Conservation (phyloP, 2,888 invertebrate genomes). For the Metacarcinus magister region DNA sequence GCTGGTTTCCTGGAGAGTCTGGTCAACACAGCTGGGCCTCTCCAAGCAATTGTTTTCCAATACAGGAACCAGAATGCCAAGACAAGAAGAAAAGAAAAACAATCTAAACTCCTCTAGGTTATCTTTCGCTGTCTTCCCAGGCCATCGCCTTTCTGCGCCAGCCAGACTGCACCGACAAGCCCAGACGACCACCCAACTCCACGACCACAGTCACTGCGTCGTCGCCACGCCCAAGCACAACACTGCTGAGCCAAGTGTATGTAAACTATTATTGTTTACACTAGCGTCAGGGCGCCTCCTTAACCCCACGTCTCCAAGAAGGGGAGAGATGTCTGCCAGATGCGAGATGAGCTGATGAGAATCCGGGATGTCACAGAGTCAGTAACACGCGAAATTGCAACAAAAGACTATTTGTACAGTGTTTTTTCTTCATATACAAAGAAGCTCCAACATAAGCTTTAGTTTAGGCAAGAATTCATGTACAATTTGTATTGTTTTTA, state of each 20-base stretch:
- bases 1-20: neutral
- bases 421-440: neutral
- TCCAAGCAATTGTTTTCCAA: constrained; percentile 41
- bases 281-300: constrained; percentile 3
- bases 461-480: too few relatives aligned
- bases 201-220: neutral
- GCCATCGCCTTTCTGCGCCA: neutral
- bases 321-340: constrained; percentile 36
- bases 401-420: neutral
- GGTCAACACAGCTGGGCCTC: constrained; percentile 21
- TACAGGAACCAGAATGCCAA: constrained; percentile 27
- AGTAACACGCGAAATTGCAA: neutral
- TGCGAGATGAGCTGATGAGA: neutral
- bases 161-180: neutral
- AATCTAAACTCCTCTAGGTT: neutral
- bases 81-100: neutral
- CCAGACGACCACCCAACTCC: constrained; percentile 17
- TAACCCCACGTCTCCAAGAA: constrained; percentile 20
- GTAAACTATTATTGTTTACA: constrained; percentile 41
- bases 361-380: neutral
- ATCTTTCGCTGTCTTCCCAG: neutral
- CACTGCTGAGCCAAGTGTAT: neutral
- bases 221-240: neutral
- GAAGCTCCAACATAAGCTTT: neutral
- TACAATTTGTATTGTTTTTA: neutral